These are phyloP conservation scores for Cardiocondyla obscurior DNA, from an alignment of 1,140 invertebrate species.

Conservation along the genomic window DNA sequence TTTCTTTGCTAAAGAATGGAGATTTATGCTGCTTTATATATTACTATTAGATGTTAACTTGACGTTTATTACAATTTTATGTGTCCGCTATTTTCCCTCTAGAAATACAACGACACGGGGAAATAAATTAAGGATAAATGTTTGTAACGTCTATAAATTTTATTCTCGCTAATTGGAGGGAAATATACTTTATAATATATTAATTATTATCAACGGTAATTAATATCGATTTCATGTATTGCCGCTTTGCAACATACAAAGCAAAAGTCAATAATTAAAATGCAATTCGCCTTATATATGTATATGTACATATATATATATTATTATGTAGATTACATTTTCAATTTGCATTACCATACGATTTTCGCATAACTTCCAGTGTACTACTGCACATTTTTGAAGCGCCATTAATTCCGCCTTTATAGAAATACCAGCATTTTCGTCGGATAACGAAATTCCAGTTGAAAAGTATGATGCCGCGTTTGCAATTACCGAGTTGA, in stretches of 20 bases:
- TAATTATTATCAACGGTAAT: conserved; percentile 47
- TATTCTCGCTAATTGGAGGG: conserved; percentile 32
- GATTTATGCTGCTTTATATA: conserved; percentile 9
- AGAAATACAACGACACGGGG: neutral
- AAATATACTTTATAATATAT: conserved; percentile 38
- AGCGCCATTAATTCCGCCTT: neutral
- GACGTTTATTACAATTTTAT: conserved; percentile 40
- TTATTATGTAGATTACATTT: conserved; percentile 35
- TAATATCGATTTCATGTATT: conserved; percentile 21
- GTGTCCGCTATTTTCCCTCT: neutral
- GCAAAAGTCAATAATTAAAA: conserved; percentile 43
- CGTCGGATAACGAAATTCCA: neutral
- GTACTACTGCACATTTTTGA: neutral
- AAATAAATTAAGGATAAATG: conserved; percentile 40
- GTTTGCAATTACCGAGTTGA: conserved; percentile 35
- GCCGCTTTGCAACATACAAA: neutral
- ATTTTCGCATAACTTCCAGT: neutral
- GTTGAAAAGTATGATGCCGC: conserved; percentile 4
- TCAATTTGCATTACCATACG: conserved; percentile 18
- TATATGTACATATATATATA: neutral
- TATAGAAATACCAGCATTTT: conserved; percentile 25
- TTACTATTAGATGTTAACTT: conserved; percentile 9
- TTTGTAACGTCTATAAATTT: conserved; percentile 26
- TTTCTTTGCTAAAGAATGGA: neutral
- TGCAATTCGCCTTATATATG: conserved; percentile 2